phyloP scores from a whole-genome alignment of 2,888 invertebrate species.

The Mongoloraphidia duomilia region DNA sequence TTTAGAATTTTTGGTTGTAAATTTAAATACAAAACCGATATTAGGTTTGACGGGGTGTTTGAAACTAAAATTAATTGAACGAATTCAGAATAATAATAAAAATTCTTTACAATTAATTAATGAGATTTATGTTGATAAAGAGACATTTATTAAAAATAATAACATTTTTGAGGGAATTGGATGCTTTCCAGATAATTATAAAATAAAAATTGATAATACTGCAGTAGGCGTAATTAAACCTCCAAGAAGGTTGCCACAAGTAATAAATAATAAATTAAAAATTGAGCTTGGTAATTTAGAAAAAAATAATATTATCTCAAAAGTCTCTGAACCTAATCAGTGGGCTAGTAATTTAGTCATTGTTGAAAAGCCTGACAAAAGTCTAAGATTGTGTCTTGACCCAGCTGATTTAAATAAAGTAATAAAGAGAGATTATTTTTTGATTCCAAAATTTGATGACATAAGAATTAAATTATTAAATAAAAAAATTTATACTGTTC shows the following conservation, averaged over 20 bases:
- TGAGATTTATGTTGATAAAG: no score
- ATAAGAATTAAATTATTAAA: constrained; percentile 8
- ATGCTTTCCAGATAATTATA: no score
- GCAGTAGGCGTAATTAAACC: background rate
- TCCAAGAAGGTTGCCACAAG: constrained; percentile 2
- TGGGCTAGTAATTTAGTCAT: constrained; percentile 6
- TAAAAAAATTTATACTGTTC: constrained; percentile 8
- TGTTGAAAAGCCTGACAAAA: constrained; percentile 7
- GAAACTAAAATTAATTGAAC: no score
- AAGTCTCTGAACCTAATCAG: constrained; percentile 3
- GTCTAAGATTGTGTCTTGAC: constrained; percentile 9
- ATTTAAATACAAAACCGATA: no score
- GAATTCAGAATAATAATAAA: no score
- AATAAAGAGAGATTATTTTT: constrained; percentile 7
- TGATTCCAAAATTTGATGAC: constrained; percentile 12
- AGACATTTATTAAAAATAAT: no score
- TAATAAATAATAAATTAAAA: constrained; percentile 1
- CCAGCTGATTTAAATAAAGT: constrained; percentile 9
- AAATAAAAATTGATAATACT: no score
- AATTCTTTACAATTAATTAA: no score
- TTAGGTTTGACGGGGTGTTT: no score
- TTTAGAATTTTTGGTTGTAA: no score
- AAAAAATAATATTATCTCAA: constrained; percentile 1
- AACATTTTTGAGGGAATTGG: no score
- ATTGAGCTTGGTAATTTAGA: constrained; percentile 2